A percentile compares a stretch with the other conserved stretches of the same genome.
phyloP scores from a whole-genome alignment of 2,797 vertebrate genomes.

The Astyanax mexicanus region DNA sequence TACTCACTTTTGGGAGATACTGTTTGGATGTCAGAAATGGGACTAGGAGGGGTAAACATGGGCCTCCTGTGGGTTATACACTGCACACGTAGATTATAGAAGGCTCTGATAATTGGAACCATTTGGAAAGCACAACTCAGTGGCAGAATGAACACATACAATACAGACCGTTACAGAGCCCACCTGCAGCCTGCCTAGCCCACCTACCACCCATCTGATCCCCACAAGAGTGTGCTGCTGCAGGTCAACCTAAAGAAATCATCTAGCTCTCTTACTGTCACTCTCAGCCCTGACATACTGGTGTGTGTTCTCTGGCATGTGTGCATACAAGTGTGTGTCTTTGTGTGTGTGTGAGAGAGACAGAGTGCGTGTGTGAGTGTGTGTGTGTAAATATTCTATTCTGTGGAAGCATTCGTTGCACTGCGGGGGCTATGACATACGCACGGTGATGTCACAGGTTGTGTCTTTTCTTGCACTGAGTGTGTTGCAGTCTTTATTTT shows the following conservation, averaged over 20 bases:
- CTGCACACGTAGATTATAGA: too few species aligned
- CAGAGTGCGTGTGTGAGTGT: slow-evolving; percentile 11
- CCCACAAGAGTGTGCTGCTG: too few species aligned
- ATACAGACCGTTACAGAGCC: too few species aligned
- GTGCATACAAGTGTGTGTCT: slow-evolving; percentile 8
- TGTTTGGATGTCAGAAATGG: too few species aligned
- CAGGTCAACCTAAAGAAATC: background rate
- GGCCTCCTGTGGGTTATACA: too few species aligned
- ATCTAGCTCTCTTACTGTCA: slow-evolving; percentile 17
- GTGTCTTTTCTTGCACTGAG: slow-evolving; percentile 57
- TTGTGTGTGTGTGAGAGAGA: slow-evolving; percentile 39
- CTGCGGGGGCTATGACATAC: slow-evolving; percentile 38
- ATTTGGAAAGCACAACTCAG: too few species aligned
- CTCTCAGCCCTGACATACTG: background rate
- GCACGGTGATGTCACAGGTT: slow-evolving; percentile 33
- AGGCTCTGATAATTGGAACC: too few species aligned
- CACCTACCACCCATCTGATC: too few species aligned
- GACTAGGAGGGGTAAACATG: too few species aligned
- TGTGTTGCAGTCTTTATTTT: slow-evolving; percentile 53
- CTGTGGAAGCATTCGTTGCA: slow-evolving; percentile 49
- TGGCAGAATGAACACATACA: too few species aligned
- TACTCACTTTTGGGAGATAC: too few species aligned
- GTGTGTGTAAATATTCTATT: slow-evolving; percentile 49
- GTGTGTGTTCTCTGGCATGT: background rate
- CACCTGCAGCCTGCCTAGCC: too few species aligned